phyloP scores from a whole-genome alignment of 2,113 vertebrate species.

The Dryoscopus gambensis region DNA sequence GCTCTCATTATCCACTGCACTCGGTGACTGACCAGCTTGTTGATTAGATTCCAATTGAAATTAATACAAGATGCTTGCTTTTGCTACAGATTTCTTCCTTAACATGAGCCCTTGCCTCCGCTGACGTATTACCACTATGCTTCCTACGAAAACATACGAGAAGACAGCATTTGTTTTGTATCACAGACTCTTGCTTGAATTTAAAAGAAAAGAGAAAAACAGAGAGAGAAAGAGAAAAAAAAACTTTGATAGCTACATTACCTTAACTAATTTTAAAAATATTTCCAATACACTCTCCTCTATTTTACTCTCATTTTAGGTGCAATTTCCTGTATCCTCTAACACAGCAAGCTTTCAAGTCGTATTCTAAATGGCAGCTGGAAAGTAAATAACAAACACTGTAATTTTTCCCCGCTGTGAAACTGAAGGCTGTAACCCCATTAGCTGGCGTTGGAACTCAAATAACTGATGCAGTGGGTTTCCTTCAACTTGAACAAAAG shows the following conservation, averaged over 20 bases:
- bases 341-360: neutral
- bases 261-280: neutral
- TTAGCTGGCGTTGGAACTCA: constrained; percentile 21
- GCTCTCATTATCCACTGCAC: constrained; percentile 58
- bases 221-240: neutral
- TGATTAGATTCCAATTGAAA: constrained; percentile 36
- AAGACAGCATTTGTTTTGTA: constrained; percentile 18
- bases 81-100: constrained; percentile 18
- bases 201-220: neutral
- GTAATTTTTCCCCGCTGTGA: constrained; percentile 50
- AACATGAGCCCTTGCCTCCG: constrained; percentile 5
- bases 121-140: neutral
- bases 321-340: constrained; percentile 25
- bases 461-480: constrained; percentile 37
- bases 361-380: constrained; percentile 43
- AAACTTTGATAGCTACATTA: neutral
- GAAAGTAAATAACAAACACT: constrained; percentile 64
- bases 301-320: constrained; percentile 34
- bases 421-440: constrained; percentile 46
- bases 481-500: constrained; percentile 77
- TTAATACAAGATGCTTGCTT: constrained; percentile 5
- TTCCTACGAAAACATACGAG: neutral
- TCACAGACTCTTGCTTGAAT: neutral
- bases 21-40: constrained; percentile 59
- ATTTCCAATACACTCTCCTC: neutral